These are phyloP conservation scores for Sinopyrophorus schimmeli DNA, from an alignment of 2,888 invertebrate genomes.

Conservation along the genomic window DNA sequence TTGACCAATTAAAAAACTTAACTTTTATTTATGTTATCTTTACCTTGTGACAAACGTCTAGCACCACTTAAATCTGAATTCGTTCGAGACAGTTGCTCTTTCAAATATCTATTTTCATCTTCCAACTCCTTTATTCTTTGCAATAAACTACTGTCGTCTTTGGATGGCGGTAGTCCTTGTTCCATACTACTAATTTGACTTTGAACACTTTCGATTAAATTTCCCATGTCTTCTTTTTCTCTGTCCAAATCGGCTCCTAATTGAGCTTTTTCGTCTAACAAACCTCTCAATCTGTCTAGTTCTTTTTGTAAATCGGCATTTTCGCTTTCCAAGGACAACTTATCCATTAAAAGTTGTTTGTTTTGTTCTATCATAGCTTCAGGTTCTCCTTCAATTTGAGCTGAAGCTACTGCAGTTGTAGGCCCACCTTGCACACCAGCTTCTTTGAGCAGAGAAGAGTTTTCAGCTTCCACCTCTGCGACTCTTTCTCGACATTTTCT, in stretches of 20 bases:
- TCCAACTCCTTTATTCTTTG: constrained; percentile 24
- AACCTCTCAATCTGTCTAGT: constrained; percentile 4
- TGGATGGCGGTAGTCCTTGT: too few relatives aligned
- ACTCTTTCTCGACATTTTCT: constrained; percentile 39
- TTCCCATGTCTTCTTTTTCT: constrained; percentile 44
- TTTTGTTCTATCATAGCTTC: constrained; percentile 28
- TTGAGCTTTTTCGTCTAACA: constrained; percentile 20
- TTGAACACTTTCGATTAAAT: constrained; percentile 22
- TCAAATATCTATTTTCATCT: constrained; percentile 38
- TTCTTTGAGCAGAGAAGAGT: constrained; percentile 3
- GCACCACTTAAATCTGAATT: not conserved
- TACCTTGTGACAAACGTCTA: constrained; percentile 4
- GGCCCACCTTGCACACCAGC: not conserved
- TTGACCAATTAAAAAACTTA: not conserved
- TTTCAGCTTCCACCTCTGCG: constrained; percentile 36
- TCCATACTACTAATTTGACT: constrained; percentile 13
- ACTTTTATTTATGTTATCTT: not conserved
- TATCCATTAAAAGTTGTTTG: constrained; percentile 23
- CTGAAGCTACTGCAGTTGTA: not conserved
- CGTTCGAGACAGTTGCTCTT: constrained; percentile 1
- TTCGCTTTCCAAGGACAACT: constrained; percentile 33
- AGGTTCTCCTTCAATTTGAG: constrained; percentile 16
- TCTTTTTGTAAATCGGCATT: constrained; percentile 30
- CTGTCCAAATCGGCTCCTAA: too few relatives aligned
- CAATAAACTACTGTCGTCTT: too few relatives aligned